Base-by-base conservation (phyloP, 2,113 vertebrate genomes). In the Morone saxatilis region DNA sequence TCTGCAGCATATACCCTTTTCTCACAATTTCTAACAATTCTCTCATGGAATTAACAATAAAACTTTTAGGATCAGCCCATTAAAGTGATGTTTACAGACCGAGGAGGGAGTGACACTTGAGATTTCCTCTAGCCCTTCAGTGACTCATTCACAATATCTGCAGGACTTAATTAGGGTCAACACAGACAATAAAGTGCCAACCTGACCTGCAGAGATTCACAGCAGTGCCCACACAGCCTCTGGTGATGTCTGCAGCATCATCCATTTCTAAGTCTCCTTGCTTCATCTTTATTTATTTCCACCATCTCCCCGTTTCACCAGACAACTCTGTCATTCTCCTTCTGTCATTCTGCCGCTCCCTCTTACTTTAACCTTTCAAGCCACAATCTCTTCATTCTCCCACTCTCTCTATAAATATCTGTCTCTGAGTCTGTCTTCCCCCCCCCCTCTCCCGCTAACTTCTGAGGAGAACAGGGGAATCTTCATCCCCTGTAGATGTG, bases 351-450 rank as follows among this genome's bases (percentile, higher is more conserved):
- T 75, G 80, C 71, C 56, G 41, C 82, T 81, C 83, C 74, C 82
- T 82, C 72, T 87, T 76, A 69, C 87, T 82, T 57, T 89, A 86
- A 90, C 87, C 90, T 91, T 89, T 91, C 88, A 91, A 90, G 79
- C 74, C 80, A 73, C 71, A 75, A 74, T 91, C 89, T 90, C 77
- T 25, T 77, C 70, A 86, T 80, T 90, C 86, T 90, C 84, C 86
- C 90, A 89, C 87, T 89, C 75, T 51, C 81, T 89, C 92, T 93
- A 91, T 91, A 94, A 93, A 92, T 94, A 91, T 89, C 85, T 76
- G 80, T 90, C 86, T 89, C 78, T 20, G 51, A 89, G 83, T 86
- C 83, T 81, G 67, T 83, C 47, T 68, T 20, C 71, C 4, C 53
- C 57, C 61, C 61, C 48, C 9, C 40, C 25, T 53, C 70, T 59